Base-by-base conservation (phyloP, 2,888 invertebrate genomes). In the Plebejus argus region DNA sequence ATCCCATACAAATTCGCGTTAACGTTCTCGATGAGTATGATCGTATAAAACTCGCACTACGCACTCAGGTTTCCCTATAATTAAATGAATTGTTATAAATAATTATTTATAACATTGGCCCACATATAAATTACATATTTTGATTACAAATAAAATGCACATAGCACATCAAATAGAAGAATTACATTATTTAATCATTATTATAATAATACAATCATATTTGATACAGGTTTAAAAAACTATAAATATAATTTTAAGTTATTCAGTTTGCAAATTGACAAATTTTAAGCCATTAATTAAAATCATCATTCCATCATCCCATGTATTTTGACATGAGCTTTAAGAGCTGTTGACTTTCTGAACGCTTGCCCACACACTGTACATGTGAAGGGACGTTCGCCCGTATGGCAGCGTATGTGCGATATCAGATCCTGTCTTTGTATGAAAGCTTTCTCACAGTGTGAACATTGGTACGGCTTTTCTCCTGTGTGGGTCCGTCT, bases 371-470 rank as follows among this genome's bases (percentile, higher is more conserved):
- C 94, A 56, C 95, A 95, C 8, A 88, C 87, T 0, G 89, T 83
- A 78, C 94, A 95, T 0, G 90, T 86, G 78, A 87, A 94, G 0
- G 94, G 94, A 1, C 93, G 81, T 76, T 93, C 93, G 0, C 93
- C 95, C 0, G 95, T 95, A 78, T 95, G 95, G 1, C 94, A 95
- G 6, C 95, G 89, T 8, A 95, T 90, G 81, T 95, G 95, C 0
- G 92, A 92, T 0, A 94, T 89, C 33, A 95, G 86, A 79, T 95
- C 95, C n/a, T 95, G 95, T 0, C 94, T 86, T 81, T 95, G 95
- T 0, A 95, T 94, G 76, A 95, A 96, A 0, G 94, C 93, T 80
- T 95, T 95, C 1, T 94, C 90, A 79, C 95, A 96, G 76, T 91
- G 91, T 0, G 90, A 90, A 72, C 77, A 77, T 28, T 77, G 77